Evolutionary conservation across 1,140 invertebrate genomes (phyloP).

Genomic region (Maniola jurtina): DNA sequence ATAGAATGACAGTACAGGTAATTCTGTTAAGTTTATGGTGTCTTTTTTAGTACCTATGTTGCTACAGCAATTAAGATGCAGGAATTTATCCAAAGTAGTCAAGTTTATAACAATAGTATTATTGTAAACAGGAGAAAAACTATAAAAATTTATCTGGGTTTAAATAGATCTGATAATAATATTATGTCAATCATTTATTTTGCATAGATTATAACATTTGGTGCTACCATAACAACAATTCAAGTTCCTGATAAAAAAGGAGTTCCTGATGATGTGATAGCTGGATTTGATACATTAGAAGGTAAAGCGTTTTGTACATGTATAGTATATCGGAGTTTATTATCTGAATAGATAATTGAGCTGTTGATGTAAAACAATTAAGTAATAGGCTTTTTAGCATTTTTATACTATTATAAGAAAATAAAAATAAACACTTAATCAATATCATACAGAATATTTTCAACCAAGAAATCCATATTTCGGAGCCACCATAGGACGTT

Average conservation of each 20-base stretch:
- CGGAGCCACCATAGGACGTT: slow-evolving; percentile 93
- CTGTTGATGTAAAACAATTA: no score
- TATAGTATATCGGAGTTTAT: slow-evolving; percentile 3
- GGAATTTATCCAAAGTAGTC: no score
- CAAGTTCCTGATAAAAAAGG: slow-evolving; percentile 86
- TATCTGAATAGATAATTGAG: no score
- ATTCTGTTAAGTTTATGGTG: neutral
- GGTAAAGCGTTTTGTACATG: slow-evolving; percentile 60
- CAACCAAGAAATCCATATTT: slow-evolving; percentile 89
- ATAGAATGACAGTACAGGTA: slow-evolving; percentile 81
- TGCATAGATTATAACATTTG: slow-evolving; percentile 83
- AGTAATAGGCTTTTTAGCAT: no score
- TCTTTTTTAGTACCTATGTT: no score
- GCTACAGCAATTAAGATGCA: no score
- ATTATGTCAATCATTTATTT: neutral
- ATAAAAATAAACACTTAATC: slow-evolving; percentile 8
- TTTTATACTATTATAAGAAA: no score
- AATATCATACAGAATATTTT: slow-evolving; percentile 80
- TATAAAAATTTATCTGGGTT: no score
- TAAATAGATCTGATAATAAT: no score
- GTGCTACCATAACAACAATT: slow-evolving; percentile 88
- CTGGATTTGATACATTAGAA: slow-evolving; percentile 88
- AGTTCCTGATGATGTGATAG: slow-evolving; percentile 84
- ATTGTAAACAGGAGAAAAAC: no score
- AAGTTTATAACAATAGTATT: no score